A percentile compares a stretch with the other conserved stretches of the same genome.
These are phyloP conservation scores for Nannobrachium achirus DNA, from an alignment of 2,113 vertebrate species.

Conservation along the genomic window DNA sequence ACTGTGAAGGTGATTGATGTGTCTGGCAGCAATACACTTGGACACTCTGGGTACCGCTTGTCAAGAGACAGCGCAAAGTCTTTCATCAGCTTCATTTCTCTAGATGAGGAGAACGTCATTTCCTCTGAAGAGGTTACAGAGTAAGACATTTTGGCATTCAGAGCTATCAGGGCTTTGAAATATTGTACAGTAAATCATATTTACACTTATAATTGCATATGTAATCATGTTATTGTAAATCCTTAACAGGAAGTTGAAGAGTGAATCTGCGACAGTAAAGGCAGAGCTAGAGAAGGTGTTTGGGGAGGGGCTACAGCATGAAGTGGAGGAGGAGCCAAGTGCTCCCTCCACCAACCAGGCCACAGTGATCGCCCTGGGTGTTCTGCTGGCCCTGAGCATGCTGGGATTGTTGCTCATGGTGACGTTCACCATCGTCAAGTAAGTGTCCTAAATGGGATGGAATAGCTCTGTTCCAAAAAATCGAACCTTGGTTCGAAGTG, in stretches of 20 bases:
- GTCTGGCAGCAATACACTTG: constrained; percentile 16
- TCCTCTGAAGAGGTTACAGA: constrained; percentile 56
- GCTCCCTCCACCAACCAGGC: constrained; percentile 6
- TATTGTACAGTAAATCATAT: not conserved
- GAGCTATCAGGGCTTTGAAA: not conserved
- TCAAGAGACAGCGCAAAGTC: constrained; percentile 42
- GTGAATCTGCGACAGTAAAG: constrained; percentile 55
- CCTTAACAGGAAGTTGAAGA: constrained; percentile 75
- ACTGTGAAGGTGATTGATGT: constrained; percentile 59
- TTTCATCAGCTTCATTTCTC: constrained; percentile 55
- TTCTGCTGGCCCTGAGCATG: constrained; percentile 60
- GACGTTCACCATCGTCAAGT: constrained; percentile 53
- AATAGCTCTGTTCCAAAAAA: not conserved
- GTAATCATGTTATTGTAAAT: not conserved
- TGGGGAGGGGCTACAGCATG: constrained; percentile 11
- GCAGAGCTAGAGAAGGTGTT: constrained; percentile 65
- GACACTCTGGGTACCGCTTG: constrained; percentile 10
- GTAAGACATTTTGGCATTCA: constrained; percentile 57
- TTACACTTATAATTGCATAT: too few relatives aligned
- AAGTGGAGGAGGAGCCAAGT: not conserved
- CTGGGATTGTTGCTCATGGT: constrained; percentile 52
- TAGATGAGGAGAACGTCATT: constrained; percentile 39
- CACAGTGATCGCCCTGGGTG: constrained; percentile 50
- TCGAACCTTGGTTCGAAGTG: too few relatives aligned
- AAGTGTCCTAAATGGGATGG: constrained; percentile 21